A percentile compares a stretch with the other conserved stretches of the same genome.
Conservation (phyloP, 1,140 invertebrate genomes). For the Chironomus striatipennis region DNA sequence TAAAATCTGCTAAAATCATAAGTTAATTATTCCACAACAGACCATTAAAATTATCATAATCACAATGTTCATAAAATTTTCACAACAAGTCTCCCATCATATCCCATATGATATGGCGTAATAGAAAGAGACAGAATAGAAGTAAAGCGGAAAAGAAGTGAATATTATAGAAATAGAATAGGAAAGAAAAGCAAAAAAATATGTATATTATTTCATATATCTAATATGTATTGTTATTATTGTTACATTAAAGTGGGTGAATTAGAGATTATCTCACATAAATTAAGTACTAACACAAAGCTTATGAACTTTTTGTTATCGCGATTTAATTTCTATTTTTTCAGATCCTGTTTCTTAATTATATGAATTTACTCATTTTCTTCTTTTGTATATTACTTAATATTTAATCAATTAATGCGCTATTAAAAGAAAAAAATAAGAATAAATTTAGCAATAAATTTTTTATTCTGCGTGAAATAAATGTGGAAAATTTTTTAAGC, state of each 20-base stretch:
- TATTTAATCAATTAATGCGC: too few species aligned
- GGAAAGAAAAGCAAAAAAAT: neutral
- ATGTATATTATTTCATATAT: neutral
- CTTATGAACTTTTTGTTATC: slow-evolving; percentile 1
- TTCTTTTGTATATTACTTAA: neutral
- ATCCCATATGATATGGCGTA: neutral
- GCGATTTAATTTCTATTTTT: neutral
- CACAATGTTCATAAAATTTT: too few species aligned
- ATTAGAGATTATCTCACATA: neutral
- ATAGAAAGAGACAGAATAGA: neutral
- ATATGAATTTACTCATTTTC: neutral
- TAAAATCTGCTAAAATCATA: too few species aligned
- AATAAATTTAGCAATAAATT: too few species aligned
- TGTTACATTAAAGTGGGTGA: neutral
- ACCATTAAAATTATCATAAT: too few species aligned
- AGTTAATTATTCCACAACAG: too few species aligned
- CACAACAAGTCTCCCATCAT: too few species aligned
- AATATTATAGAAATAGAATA: neutral
- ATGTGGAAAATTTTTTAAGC: too few species aligned
- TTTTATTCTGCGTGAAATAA: too few species aligned
- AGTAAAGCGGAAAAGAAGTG: neutral
- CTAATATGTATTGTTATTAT: neutral
- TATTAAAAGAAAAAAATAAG: too few species aligned
- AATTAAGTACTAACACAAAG: neutral
- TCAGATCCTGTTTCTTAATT: neutral